Evolutionary conservation across 1,140 invertebrate species (phyloP).

Genomic region (Calosoma granatense): DNA sequence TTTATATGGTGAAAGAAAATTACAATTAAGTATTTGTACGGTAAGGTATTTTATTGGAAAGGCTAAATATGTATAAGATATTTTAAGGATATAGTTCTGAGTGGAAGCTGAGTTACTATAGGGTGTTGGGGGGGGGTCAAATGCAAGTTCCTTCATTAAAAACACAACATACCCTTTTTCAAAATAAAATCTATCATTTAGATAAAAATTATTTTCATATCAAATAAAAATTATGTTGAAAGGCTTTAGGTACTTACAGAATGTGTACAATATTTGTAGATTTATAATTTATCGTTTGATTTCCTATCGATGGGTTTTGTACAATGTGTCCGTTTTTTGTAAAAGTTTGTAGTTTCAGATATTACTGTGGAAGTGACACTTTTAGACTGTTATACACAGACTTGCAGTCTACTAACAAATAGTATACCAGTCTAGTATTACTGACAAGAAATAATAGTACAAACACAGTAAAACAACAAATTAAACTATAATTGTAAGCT

Average conservation of each 20-base stretch:
- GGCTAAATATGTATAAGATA: too few relatives aligned
- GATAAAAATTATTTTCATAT: constrained; percentile 8
- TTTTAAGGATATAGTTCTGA: too few relatives aligned
- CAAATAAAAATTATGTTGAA: constrained; percentile 6
- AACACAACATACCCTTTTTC: too few relatives aligned
- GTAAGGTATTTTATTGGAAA: too few relatives aligned
- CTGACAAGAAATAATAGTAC: constrained; percentile 6
- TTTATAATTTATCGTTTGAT: background rate
- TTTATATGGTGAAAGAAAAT: too few relatives aligned
- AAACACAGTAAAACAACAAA: background rate
- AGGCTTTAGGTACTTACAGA: background rate
- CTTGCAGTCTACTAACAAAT: background rate
- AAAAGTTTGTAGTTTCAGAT: background rate
- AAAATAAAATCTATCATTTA: too few relatives aligned
- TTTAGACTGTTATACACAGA: background rate
- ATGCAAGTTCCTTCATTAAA: too few relatives aligned
- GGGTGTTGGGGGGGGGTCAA: too few relatives aligned
- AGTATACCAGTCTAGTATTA: background rate
- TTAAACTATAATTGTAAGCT: background rate
- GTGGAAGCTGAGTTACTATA: too few relatives aligned
- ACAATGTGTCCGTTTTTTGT: constrained; percentile 3
- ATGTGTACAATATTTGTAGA: constrained; percentile 2
- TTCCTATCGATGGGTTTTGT: background rate
- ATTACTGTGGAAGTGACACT: background rate
- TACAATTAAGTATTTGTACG: too few relatives aligned